Percentiles rank a stretch among this genome's conserved stretches.
These are phyloP conservation scores for Seira musarum DNA, from an alignment of 2,888 invertebrate genomes.

Conservation along the genomic window DNA sequence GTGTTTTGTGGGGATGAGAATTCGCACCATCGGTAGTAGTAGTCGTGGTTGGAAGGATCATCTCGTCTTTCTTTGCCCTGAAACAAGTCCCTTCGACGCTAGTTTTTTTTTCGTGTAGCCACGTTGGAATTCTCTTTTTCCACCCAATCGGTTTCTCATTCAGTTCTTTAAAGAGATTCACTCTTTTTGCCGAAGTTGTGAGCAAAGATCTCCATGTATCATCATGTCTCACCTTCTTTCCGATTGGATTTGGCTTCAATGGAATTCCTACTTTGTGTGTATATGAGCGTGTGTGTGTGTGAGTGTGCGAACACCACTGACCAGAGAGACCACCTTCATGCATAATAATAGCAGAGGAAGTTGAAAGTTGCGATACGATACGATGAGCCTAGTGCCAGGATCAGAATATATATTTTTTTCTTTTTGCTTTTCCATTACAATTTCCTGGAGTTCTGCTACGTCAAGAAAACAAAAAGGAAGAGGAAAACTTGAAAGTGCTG, in stretches of 20 bases:
- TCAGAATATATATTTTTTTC: conserved; percentile 47
- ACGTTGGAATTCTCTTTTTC: conserved; percentile 22
- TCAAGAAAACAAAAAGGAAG: conserved; percentile 7
- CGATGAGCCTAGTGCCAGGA: background rate
- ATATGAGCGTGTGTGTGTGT: background rate
- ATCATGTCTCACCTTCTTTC: conserved; percentile 48
- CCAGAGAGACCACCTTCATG: conserved; percentile 15
- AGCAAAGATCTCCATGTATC: conserved; percentile 45
- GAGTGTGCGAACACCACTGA: conserved; percentile 5
- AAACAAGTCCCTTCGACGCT: background rate
- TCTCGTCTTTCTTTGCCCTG: background rate
- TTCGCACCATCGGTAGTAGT: conserved; percentile 1
- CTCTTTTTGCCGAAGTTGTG: conserved; percentile 7
- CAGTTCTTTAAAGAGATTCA: conserved; percentile 46
- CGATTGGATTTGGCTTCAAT: conserved; percentile 41
- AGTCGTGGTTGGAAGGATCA: background rate
- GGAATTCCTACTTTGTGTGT: conserved; percentile 21
- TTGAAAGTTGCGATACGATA: background rate
- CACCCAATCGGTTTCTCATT: conserved; percentile 53
- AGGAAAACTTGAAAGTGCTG: conserved; percentile 51
- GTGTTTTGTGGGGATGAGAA: conserved; percentile 30
- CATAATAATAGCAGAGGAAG: conserved; percentile 13
- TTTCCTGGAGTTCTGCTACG: conserved; percentile 31
- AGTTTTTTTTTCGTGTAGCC: conserved; percentile 29
- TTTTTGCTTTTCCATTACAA: conserved; percentile 49